A percentile compares a stretch with the other conserved stretches of the same genome.
Evolutionary conservation across 2,888 invertebrate genomes (phyloP).

Genomic region (Cheilosia grossa): DNA sequence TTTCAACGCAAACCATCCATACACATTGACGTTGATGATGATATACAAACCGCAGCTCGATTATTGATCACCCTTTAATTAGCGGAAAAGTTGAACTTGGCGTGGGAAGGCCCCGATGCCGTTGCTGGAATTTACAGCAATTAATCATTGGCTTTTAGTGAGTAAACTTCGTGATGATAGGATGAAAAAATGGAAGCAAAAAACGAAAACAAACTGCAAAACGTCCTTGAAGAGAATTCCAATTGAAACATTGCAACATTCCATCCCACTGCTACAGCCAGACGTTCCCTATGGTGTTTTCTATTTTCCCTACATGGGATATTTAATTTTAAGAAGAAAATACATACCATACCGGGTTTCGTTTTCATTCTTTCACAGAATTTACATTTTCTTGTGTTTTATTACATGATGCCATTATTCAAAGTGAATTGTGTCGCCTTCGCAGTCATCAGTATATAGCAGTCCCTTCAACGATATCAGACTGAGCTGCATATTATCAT

Average conservation of each 20-base stretch:
- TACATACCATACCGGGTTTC: slow-evolving; percentile 10
- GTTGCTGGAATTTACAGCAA: background rate
- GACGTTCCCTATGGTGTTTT: slow-evolving; percentile 4
- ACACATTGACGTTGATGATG: background rate
- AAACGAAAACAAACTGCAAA: background rate
- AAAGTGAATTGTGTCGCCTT: slow-evolving; percentile 65
- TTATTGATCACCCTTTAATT: slow-evolving; percentile 15
- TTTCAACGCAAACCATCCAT: background rate
- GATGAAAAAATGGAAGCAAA: background rate
- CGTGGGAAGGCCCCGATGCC: background rate
- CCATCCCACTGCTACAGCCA: background rate
- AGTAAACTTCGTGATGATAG: slow-evolving; percentile 5
- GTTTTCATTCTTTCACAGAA: slow-evolving; percentile 43
- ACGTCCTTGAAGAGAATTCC: slow-evolving; percentile 3
- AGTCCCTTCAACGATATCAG: slow-evolving; percentile 13
- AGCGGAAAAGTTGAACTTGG: slow-evolving; percentile 3
- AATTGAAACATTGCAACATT: slow-evolving; percentile 14
- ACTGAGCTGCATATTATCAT: slow-evolving; percentile 26
- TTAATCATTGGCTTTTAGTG: slow-evolving; percentile 3
- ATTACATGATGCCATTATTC: slow-evolving; percentile 57
- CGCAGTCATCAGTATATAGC: slow-evolving; percentile 29
- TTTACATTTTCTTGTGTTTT: slow-evolving; percentile 66
- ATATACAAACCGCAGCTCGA: background rate
- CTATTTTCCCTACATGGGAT: background rate
- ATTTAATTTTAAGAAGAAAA: slow-evolving; percentile 24